phyloP scores from a whole-genome alignment of 2,113 vertebrate genomes.

The Mirounga angustirostris region DNA sequence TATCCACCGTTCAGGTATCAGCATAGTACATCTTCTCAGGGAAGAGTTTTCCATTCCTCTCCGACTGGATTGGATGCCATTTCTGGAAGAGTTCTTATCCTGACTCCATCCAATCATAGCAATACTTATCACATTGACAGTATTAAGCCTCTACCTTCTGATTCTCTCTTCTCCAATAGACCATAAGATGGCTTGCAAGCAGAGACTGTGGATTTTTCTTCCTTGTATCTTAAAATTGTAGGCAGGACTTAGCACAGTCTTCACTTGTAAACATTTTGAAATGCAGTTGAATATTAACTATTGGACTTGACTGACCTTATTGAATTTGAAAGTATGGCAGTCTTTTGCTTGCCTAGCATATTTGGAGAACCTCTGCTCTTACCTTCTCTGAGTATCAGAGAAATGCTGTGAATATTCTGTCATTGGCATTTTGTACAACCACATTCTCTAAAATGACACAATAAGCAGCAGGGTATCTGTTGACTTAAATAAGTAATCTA shows the following conservation, averaged over 20 bases:
- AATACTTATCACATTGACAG: background rate
- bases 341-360: rapidly evolving
- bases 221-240: background rate
- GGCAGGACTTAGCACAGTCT: background rate
- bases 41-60: background rate
- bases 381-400: background rate
- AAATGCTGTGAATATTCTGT: background rate
- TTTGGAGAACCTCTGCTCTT: background rate
- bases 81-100: background rate
- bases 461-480: constrained; percentile 62
- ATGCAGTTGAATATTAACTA: background rate
- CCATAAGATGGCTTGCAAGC: background rate
- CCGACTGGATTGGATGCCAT: background rate
- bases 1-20: background rate
- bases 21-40: background rate
- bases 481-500: constrained; percentile 72
- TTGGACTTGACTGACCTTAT: background rate
- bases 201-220: background rate
- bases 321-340: background rate
- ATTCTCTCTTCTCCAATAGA: background rate
- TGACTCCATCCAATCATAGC: background rate
- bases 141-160: background rate
- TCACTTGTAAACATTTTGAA: background rate
- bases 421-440: background rate
- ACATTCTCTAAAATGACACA: constrained; percentile 54